Conservation (phyloP, 1,140 invertebrate genomes). For the Dendrolimus punctatus region DNA sequence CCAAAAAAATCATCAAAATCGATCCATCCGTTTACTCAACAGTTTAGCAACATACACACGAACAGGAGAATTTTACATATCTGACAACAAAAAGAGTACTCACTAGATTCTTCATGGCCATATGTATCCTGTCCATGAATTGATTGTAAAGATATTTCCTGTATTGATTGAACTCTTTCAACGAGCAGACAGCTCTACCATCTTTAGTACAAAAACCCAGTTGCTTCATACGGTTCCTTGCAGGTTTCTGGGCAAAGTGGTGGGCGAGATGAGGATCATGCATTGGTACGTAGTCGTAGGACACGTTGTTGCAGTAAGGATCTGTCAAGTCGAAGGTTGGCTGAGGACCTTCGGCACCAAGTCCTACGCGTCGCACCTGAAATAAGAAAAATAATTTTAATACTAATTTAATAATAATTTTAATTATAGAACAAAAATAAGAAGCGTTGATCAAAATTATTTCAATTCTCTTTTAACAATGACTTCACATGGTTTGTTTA, state of each 20-base stretch:
- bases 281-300: conserved; percentile 59
- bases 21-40: too few species aligned
- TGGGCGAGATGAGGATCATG: conserved; percentile 59
- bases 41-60: too few species aligned
- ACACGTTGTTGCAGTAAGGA: conserved; percentile 58
- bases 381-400: conserved; percentile 1
- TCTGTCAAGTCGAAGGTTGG: conserved; percentile 55
- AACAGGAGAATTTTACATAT: neutral
- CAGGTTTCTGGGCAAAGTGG: conserved; percentile 47
- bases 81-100: conserved; percentile 6
- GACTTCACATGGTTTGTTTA: too few species aligned
- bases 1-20: too few species aligned
- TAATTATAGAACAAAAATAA: too few species aligned
- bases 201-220: conserved; percentile 51
- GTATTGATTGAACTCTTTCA: conserved; percentile 62
- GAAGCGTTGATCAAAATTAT: too few species aligned
- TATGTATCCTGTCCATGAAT: conserved; percentile 58
- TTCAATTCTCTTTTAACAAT: too few species aligned
- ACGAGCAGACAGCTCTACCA: conserved; percentile 47
- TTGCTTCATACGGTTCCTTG: conserved; percentile 42
- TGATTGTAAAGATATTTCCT: conserved; percentile 58
- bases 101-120: conserved; percentile 48
- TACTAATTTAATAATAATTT: too few species aligned
- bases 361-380: conserved; percentile 48
- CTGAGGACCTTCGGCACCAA: conserved; percentile 30